Base-by-base conservation (phyloP, 2,888 invertebrate species). In the Polylopha cassiicola region DNA sequence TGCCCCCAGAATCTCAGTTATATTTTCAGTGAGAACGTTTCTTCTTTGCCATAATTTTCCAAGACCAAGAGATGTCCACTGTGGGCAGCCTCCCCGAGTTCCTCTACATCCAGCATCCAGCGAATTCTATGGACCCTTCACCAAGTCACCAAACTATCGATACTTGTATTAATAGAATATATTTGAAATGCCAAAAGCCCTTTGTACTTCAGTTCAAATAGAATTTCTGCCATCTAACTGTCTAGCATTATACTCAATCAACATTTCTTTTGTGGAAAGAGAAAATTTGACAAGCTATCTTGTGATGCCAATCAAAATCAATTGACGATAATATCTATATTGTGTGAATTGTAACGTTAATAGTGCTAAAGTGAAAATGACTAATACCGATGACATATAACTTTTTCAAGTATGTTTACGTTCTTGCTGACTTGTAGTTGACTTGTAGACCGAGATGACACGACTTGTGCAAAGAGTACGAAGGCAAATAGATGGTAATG, bases 401-500 rank as follows among this genome's bases (percentile, higher is more conserved):
- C 20, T 41, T 41, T 41, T 41, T 24, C 29, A 36, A 33, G 14
- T 43, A 18, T 43, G 24, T 43, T 43, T 38, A 32, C 43, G 11
- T 23, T 32, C 32, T 16, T 20, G 27, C 28, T 22, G 28, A 17
- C 27, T 28, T 38, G 38, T 39, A 28, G 29, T 32, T n/a, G 13
- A 34, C 29, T 16, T 36, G 30, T 30, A 29, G 41, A 30, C 24
- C 20, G 24, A 36, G 41, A 41, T 11, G 47, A 55, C 53, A 52
- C 46, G 55, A 57, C 51, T 57, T 52, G 51, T 47, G 49, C 46
- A 49, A 52, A 55, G 45, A 47, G 30, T 32, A 37, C 48, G 53
- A 57, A 50, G 48, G 55, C 48, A 57, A 56, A 53, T 52, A 53
- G 46, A 53, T 51, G 52, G 41, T 59, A 59, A 62, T 63, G 56